Evolutionary conservation across 2,797 vertebrate genomes (phyloP), one percentile per base, ranked within the genome.

Genomic region (Sebastes itinus): DNA sequence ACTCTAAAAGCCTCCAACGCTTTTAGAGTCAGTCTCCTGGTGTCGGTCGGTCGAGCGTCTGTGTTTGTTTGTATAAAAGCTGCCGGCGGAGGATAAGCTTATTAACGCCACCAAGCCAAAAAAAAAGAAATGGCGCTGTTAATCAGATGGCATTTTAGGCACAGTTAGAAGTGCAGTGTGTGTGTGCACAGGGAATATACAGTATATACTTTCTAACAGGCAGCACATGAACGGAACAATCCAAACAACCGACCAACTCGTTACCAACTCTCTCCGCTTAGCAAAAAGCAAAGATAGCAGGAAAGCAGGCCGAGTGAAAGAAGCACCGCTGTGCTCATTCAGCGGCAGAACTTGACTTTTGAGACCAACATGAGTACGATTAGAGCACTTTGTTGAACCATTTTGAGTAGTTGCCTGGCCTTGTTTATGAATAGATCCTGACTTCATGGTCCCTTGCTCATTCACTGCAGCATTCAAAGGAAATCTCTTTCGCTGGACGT

Each of bases 61-160:
- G 63, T 76, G 75, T 91, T 84, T 87, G 74, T 88, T 88, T 85
- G 77, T 80, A 55, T 83, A 82, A 90, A 90, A 91, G 82, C 89
- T 81, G 42, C 42, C 16, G 84, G 81, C 3, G 22, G 58, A 83
- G 75, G 79, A 83, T 87, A 87, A 84, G 86, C 84, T 81, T 82
- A 91, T 88, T 88, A 91, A 84, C 25, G 12, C 83, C 82, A 87
- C 82, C 63, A 66, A 65, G 77, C 78, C 69, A 79, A 73, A 78
- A 72, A 60, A 70, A 72, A 75, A 78, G 61, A 65, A 77, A 75
- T 12, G 64, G 62, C 54, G 18, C 49, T 76, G 65, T 89, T 88
- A 87, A 93, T 90, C 87, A 84, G 87, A 88, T 91, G 89, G 76
- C 80, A 85, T 91, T 88, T 90, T 77, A 75, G 72, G 70, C 81